These are phyloP conservation scores for Melanerpes formicivorus DNA, from an alignment of 2,113 vertebrate genomes.

Conservation along the genomic window DNA sequence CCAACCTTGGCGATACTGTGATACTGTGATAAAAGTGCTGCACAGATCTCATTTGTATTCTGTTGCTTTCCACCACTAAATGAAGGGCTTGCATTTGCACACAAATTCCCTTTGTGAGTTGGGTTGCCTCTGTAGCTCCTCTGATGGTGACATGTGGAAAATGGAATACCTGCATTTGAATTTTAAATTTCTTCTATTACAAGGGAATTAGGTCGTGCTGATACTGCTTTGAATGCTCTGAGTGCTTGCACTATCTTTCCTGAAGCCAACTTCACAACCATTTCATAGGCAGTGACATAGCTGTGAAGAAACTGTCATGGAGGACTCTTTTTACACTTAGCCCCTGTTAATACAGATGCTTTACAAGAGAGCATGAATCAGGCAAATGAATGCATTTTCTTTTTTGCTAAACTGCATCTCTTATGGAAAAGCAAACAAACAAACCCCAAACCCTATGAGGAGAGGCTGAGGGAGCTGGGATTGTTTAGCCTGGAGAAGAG, in stretches of 20 bases:
- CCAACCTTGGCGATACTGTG: too few species aligned
- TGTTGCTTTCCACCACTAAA: background rate
- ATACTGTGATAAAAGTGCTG: background rate
- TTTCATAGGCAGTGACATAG: background rate
- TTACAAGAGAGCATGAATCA: background rate
- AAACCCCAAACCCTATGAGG: too few species aligned
- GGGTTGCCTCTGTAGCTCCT: background rate
- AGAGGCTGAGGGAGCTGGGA: too few species aligned
- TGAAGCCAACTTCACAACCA: background rate
- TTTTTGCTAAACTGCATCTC: background rate
- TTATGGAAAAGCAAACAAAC: background rate
- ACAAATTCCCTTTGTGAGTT: slow-evolving; percentile 1
- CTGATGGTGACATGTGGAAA: background rate
- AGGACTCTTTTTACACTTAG: background rate
- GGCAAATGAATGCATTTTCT: background rate
- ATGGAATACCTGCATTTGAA: slow-evolving; percentile 12
- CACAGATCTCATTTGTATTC: background rate
- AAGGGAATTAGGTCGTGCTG: background rate
- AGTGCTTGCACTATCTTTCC: background rate
- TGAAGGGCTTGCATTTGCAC: background rate
- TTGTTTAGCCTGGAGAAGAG: too few species aligned
- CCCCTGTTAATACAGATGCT: background rate
- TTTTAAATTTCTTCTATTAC: slow-evolving; percentile 19
- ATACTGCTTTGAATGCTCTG: background rate
- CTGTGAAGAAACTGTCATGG: background rate